Evolutionary conservation across 2,113 vertebrate species (phyloP).

Genomic region (Elachura formosa): DNA sequence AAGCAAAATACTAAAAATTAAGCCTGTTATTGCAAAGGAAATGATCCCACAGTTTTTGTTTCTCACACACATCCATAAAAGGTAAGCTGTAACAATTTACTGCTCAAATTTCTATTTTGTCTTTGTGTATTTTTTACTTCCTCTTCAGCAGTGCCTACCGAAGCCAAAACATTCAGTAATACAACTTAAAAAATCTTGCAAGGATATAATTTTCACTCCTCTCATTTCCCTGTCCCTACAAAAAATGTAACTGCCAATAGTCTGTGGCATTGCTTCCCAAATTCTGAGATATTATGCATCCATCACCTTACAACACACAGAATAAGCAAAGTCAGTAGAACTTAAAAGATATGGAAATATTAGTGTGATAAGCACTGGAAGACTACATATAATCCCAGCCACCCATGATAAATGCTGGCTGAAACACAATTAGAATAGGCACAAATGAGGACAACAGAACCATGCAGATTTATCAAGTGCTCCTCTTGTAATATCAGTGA

Average conservation of each 20-base stretch:
- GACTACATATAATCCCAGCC: not conserved
- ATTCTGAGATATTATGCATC: not conserved
- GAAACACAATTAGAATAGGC: not conserved
- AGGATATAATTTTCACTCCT: not conserved
- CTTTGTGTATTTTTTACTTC: not conserved
- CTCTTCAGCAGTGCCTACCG: not conserved
- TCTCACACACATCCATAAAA: not conserved
- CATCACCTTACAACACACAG: not conserved
- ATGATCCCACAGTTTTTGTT: not conserved
- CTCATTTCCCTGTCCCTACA: not conserved
- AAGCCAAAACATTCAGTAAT: not conserved
- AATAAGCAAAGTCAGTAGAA: not conserved
- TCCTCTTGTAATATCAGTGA: not conserved
- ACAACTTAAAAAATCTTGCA: not conserved
- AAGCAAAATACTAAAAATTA: not conserved
- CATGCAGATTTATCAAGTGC: not conserved
- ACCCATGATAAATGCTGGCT: not conserved
- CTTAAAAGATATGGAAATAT: not conserved
- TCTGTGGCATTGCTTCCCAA: not conserved
- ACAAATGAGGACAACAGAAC: not conserved
- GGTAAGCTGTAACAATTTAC: not conserved
- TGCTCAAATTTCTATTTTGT: not conserved
- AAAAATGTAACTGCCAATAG: not conserved
- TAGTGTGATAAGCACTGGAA: not conserved
- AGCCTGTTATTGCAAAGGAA: not conserved